A percentile compares a stretch with the other conserved stretches of the same genome.
Conservation (phyloP, 1,140 invertebrate species). For the Aphelenchoides avenae region DNA sequence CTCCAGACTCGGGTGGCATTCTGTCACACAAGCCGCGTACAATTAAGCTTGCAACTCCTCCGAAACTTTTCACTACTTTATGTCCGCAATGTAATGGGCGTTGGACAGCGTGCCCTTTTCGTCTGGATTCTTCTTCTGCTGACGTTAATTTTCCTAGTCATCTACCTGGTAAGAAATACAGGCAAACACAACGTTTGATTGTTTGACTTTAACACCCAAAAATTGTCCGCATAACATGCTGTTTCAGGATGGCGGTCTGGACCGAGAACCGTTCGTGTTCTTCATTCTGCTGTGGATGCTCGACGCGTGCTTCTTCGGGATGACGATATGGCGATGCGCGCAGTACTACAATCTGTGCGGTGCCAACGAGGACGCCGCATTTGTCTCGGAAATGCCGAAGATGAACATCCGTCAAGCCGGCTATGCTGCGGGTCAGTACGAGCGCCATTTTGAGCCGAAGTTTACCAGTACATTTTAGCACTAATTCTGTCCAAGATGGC, state of each 20-base stretch:
- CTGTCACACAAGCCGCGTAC: no score
- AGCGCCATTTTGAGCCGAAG: background rate
- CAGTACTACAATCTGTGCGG: constrained; percentile 15
- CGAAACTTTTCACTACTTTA: no score
- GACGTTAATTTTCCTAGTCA: constrained; percentile 16
- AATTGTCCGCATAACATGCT: background rate
- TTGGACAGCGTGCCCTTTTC: constrained; percentile 20
- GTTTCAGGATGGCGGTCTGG: constrained; percentile 19
- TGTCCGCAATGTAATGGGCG: no score
- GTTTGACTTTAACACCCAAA: constrained; percentile 1
- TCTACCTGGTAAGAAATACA: constrained; percentile 19
- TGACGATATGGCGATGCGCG: constrained; percentile 13
- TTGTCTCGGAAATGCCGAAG: constrained; percentile 6
- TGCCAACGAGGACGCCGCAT: constrained; percentile 8
- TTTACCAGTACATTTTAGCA: background rate
- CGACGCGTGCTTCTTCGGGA: constrained; percentile 13
- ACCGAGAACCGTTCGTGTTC: constrained; percentile 19
- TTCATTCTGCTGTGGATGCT: constrained; percentile 17
- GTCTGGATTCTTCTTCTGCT: constrained; percentile 21
- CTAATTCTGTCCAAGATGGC: constrained; percentile 14
- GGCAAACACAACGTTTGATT: no score
- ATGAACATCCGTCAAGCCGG: background rate
- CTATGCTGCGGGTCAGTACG: background rate
- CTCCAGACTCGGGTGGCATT: no score
- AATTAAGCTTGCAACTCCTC: no score